Evolutionary conservation across 2,888 invertebrate species (phyloP).

Genomic region (Troilus luridus): DNA sequence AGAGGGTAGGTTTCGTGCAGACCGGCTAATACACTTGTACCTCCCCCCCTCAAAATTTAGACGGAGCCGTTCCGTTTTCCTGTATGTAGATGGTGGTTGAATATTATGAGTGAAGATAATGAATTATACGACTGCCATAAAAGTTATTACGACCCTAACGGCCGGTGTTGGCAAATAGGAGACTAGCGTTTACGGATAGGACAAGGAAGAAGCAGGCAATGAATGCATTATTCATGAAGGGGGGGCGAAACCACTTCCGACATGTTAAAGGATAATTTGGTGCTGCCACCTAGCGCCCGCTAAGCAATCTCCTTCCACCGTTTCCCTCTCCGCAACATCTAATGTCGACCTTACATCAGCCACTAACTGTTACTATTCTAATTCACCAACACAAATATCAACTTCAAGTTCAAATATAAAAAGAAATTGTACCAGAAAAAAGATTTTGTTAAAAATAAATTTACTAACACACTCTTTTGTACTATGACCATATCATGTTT

Average conservation of each 20-base stretch:
- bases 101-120: not conserved
- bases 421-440: no score
- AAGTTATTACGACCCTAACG: not conserved
- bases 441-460: no score
- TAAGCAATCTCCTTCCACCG: not conserved
- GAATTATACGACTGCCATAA: not conserved
- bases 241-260: slow-evolving; percentile 19
- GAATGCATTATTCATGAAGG: slow-evolving; percentile 28
- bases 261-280: slow-evolving; percentile 39
- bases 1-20: no score
- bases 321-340: not conserved
- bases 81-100: not conserved
- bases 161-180: not conserved
- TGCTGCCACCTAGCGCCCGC: not conserved
- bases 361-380: not conserved
- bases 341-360: not conserved
- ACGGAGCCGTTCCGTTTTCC: not conserved
- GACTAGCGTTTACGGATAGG: not conserved
- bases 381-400: no score
- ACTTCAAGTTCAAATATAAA: no score
- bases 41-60: no score
- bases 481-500: no score
- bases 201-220: slow-evolving; percentile 30
- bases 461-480: no score
- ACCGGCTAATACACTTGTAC: no score